Conservation (phyloP, 2,113 vertebrate species). For the Axis porcinus region DNA sequence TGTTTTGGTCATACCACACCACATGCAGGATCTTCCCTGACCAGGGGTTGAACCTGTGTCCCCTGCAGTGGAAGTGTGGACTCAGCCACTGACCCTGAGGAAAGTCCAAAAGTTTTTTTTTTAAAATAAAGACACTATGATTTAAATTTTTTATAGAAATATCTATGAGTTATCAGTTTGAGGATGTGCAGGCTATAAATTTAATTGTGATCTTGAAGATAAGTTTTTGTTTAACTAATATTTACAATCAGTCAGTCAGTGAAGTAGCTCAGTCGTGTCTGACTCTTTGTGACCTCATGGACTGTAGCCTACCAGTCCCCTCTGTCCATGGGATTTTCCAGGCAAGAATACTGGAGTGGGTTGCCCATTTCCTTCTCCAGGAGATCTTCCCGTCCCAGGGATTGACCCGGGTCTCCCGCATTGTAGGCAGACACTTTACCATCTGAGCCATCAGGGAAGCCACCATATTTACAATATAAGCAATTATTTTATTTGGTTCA, state of each 20-base stretch:
- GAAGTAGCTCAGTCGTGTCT: too few relatives aligned
- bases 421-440: too few relatives aligned
- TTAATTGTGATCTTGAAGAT: not conserved
- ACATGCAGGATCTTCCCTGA: not conserved
- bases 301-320: too few relatives aligned
- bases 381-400: too few relatives aligned
- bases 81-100: not conserved
- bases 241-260: not conserved
- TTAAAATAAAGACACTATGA: not conserved
- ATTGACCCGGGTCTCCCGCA: too few relatives aligned
- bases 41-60: not conserved
- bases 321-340: too few relatives aligned
- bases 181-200: not conserved
- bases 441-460: too few relatives aligned
- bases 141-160: conserved; percentile 16
- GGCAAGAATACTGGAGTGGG: too few relatives aligned
- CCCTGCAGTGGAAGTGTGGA: not conserved
- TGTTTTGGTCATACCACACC: not conserved
- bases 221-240: conserved; percentile 25
- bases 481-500: not conserved
- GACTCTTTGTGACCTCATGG: too few relatives aligned
- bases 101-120: not conserved
- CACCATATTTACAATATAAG: not conserved
- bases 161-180: not conserved
- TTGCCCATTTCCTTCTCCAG: too few relatives aligned